Evolutionary conservation across 2,888 invertebrate species (phyloP), one percentile per base, ranked within the genome.

Genomic region (Ochlodes sylvanus): DNA sequence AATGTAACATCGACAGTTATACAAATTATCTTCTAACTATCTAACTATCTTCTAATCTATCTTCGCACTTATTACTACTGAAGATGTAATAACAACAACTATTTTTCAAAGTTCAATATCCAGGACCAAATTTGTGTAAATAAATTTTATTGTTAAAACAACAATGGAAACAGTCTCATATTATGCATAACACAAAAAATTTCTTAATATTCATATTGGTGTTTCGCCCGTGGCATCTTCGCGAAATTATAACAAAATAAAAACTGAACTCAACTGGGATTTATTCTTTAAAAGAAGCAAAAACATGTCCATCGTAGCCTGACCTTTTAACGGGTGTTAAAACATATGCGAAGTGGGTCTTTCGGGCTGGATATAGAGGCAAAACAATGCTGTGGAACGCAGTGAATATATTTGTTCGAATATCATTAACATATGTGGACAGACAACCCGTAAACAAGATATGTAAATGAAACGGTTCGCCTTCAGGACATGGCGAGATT

Each of bases 181-280:
- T 68, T 65, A 69, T 71, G 66, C 74, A 74, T 74, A 75, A 77
- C 76, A 81, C 79, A 85, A 84, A 88, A 89, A 88, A 83, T 70
- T 78, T 80, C 79, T 86, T 87, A 89, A 90, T 89, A 90, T 88
- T 89, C 89, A 88, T 88, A 88, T 86, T 76, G 84, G 81, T 80
- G 82, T 80, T 79, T 79, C 79, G 90, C 90, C 87, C 76, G 88
- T 84, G 89, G 91, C 89, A 80, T 82, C 86, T 86, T 84, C 85
- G 89, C 87, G 84, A 88, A 92, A 90, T 91, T 90, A 90, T 90
- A 89, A 88, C 89, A 87, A 90, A 90, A 91, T 87, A 90, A 92
- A 89, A 91, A 87, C 85, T 82, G 82, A 84, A 83, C 82, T 70
- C 77, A 72, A 72, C 78, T 75, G 76, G 78, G 85, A 88, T 89